Base-by-base conservation (phyloP, 2,888 invertebrate species). In the Eupithecia abbreviata region DNA sequence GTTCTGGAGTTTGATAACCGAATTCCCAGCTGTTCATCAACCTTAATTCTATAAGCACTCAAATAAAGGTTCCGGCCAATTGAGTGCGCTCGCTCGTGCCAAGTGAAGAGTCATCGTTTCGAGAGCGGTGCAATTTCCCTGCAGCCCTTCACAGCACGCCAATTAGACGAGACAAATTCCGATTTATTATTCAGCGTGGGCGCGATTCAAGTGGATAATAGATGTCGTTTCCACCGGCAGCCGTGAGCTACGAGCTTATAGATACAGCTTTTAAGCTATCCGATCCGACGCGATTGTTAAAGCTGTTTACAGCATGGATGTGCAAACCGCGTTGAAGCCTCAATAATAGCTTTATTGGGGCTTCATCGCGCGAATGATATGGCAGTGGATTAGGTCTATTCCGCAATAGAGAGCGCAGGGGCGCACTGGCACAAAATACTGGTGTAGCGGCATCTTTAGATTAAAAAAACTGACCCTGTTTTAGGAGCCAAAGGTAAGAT, bases 81-180 rank as follows among this genome's bases (percentile, higher is more conserved):
- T 92, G 90, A 30, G 62, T 62, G 10, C 88, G 76, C 79, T 45
- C 68, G 85, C 80, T 84, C 77, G 81, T 77, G 82, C 81, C 81
- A 75, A 71, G 80, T 88, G 83, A 84, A 91, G 92, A 79, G 84
- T 87, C 88, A 90, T 90, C 88, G 87, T 84, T 85, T 84, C 81
- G 80, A 83, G 87, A 91, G 91, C 86, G 86, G 85, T 88, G 90
- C 91, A 93, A 91, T 92, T 93, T 90, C 88, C 89, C 85, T 90
- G 90, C 91, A 90, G 85, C 85, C 85, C 90, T 90, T 84, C 83
- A 87, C 66, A 89, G 91, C 88, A 84, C 88, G 88, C 93, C 93
- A 93, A 93, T 93, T 93, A 93, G 90, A 87, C 84, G 89, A 88
- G 89, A 90, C 89, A 89, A 90, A 91, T 90, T 90, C 87, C 86